phyloP scores from a whole-genome alignment of 1,140 invertebrate species.

The Parasteatoda tepidariorum region DNA sequence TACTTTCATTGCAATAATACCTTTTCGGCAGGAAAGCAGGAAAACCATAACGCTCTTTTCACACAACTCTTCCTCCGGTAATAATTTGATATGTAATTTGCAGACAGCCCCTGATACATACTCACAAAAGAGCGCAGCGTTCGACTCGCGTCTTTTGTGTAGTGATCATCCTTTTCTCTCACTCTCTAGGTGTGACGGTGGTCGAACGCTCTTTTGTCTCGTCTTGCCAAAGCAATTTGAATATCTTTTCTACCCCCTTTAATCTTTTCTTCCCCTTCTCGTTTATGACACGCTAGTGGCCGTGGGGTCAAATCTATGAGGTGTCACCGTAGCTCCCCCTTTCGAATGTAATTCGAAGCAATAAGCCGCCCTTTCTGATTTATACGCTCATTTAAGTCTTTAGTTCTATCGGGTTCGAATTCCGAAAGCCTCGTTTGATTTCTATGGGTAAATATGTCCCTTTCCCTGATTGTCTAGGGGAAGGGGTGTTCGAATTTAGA shows the following conservation, averaged over 20 bases:
- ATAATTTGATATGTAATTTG: too few species aligned
- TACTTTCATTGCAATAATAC: neutral
- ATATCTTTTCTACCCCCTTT: neutral
- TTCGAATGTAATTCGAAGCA: neutral
- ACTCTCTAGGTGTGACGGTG: slow-evolving; percentile 16
- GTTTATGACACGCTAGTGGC: neutral
- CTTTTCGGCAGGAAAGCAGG: neutral
- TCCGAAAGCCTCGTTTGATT: too few species aligned
- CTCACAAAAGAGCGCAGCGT: slow-evolving; percentile 1
- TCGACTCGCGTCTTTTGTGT: slow-evolving; percentile 1
- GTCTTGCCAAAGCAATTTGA: slow-evolving; percentile 27
- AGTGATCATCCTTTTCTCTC: neutral
- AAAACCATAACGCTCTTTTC: neutral
- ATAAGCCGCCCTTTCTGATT: slow-evolving; percentile 24
- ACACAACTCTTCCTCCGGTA: neutral
- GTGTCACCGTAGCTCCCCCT: neutral
- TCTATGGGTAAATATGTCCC: too few species aligned
- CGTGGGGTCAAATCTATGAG: slow-evolving; percentile 17
- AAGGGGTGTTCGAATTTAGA: too few species aligned
- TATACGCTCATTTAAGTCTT: slow-evolving; percentile 23
- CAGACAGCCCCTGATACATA: neutral
- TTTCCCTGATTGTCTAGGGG: too few species aligned
- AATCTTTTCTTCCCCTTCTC: neutral
- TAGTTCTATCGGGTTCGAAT: neutral
- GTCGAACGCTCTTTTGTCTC: slow-evolving; percentile 19